A percentile compares a stretch with the other conserved stretches of the same genome.
phyloP scores from a whole-genome alignment of 2,888 invertebrate species.

The Oscheius onirici region DNA sequence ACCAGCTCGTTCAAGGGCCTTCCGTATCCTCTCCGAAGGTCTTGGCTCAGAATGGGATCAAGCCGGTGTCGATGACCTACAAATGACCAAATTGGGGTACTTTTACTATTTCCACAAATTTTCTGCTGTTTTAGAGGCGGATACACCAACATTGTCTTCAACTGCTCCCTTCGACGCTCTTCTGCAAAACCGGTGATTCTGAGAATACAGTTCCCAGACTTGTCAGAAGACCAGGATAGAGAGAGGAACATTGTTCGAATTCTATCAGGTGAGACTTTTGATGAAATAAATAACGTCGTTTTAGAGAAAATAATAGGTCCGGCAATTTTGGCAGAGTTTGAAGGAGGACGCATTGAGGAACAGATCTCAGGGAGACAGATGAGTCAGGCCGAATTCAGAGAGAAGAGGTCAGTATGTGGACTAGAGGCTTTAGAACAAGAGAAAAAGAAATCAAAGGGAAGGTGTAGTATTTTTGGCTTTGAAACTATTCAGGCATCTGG shows the following conservation, averaged over 20 bases:
- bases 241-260: conserved; percentile 6
- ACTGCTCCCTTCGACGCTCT: background rate
- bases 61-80: background rate
- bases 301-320: conserved; percentile 2
- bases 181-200: background rate
- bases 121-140: conserved; percentile 25
- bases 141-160: conserved; percentile 13
- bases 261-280: background rate
- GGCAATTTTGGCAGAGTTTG: background rate
- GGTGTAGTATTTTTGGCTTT: no score
- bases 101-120: background rate
- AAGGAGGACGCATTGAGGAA: conserved; percentile 21
- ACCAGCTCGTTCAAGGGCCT: background rate
- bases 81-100: background rate
- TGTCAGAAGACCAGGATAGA: background rate
- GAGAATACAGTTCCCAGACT: background rate
- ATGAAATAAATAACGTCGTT: background rate
- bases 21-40: background rate
- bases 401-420: background rate
- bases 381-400: background rate
- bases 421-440: background rate
- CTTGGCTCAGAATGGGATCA: background rate
- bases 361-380: background rate
- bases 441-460: no score
- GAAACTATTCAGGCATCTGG: no score